Conservation (phyloP, 2,113 vertebrate genomes). For the Silurus meridionalis region DNA sequence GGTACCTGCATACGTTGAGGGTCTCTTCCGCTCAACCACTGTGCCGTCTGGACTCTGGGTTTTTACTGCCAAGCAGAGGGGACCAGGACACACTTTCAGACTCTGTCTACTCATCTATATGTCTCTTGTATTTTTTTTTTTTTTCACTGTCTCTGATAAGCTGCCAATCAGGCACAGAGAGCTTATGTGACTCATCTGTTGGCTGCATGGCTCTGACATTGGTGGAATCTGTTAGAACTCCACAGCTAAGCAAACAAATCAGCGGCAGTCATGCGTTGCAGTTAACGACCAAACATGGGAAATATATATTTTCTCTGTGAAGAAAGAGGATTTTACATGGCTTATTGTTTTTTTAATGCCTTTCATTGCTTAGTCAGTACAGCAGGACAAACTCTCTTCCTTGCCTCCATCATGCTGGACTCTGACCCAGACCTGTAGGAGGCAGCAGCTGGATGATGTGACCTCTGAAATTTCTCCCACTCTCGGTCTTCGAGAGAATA, state of each 20-base stretch:
- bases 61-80: constrained; percentile 42
- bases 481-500: constrained; percentile 1
- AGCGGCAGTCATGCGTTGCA: neutral
- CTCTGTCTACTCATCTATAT: constrained; percentile 22
- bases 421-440: constrained; percentile 28
- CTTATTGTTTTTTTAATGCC: neutral
- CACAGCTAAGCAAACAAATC: constrained; percentile 19
- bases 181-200: constrained; percentile 11
- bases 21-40: constrained; percentile 33
- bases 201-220: constrained; percentile 3
- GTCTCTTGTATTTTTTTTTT: constrained; percentile 19
- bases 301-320: constrained; percentile 16
- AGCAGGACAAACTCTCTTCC: constrained; percentile 22
- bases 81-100: constrained; percentile 22
- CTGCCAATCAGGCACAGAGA: constrained; percentile 2
- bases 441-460: constrained; percentile 36
- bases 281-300: neutral
- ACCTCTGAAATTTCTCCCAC: constrained; percentile 38
- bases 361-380: constrained; percentile 20
- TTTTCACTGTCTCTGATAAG: neutral
- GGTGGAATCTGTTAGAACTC: neutral
- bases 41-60: constrained; percentile 37
- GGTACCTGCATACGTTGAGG: neutral
- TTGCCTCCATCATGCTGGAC: neutral
- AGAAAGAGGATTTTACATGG: constrained; percentile 37